Conservation (phyloP, 2,113 vertebrate genomes). For the Sigmodon hispidus region DNA sequence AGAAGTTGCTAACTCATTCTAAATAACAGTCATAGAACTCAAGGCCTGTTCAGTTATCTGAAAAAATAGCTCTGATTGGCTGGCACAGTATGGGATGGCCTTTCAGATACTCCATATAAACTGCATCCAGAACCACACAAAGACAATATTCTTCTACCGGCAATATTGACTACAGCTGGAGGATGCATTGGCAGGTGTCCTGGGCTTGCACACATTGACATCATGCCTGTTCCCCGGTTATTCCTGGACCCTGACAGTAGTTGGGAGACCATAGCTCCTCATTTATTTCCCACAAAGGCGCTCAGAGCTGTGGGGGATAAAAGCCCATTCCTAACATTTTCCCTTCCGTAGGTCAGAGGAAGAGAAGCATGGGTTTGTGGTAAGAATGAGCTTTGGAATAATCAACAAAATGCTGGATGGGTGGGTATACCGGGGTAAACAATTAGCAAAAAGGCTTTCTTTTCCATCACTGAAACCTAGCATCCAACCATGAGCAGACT, state of each 20-base stretch:
- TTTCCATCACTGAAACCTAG: slow-evolving; percentile 38
- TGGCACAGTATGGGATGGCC: slow-evolving; percentile 16
- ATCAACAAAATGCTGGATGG: slow-evolving; percentile 20
- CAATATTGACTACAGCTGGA: not conserved
- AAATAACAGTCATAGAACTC: slow-evolving; percentile 59
- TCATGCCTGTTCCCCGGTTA: not conserved
- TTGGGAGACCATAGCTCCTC: slow-evolving; percentile 1
- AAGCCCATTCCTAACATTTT: slow-evolving; percentile 30
- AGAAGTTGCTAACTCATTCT: slow-evolving; percentile 63
- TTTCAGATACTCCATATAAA: slow-evolving; percentile 19
- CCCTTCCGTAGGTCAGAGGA: not conserved
- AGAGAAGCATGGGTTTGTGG: not conserved
- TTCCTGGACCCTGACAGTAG: slow-evolving; percentile 27
- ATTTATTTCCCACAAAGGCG: slow-evolving; percentile 44
- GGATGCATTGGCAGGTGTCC: not conserved
- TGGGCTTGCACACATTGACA: not conserved
- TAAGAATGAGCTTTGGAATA: slow-evolving; percentile 30
- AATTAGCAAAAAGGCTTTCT: not conserved
- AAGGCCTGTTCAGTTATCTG: not conserved
- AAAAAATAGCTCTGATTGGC: slow-evolving; percentile 42
- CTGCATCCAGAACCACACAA: not conserved
- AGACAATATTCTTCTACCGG: not conserved
- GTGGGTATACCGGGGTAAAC: not conserved
- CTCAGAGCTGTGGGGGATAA: not conserved
- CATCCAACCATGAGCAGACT: slow-evolving; percentile 24